These are phyloP conservation scores for Phalacrocorax pelagicus DNA, from an alignment of 2,113 vertebrate species.

Conservation along the genomic window DNA sequence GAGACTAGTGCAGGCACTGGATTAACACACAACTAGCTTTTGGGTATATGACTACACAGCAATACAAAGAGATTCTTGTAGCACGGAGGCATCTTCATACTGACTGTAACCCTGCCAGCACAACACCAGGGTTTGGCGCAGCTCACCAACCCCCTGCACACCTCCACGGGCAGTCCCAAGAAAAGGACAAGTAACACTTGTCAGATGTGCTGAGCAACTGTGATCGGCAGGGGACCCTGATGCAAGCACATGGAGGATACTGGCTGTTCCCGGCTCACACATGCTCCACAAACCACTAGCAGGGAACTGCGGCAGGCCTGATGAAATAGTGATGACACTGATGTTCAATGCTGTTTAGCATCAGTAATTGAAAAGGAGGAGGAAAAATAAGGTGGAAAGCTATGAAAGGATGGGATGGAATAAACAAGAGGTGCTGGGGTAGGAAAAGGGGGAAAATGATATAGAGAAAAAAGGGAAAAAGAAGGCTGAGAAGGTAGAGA, in stretches of 20 bases:
- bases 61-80: neutral
- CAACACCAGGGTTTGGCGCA: neutral
- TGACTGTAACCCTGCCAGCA: neutral
- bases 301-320: neutral
- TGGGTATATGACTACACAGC: neutral
- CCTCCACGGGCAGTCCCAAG: neutral
- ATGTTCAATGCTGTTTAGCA: neutral
- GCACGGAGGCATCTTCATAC: neutral
- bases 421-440: neutral
- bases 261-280: neutral
- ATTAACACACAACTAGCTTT: neutral
- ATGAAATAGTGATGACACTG: conserved; percentile 28
- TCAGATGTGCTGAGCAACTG: conserved; percentile 5
- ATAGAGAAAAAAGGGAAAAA: neutral
- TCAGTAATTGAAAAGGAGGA: neutral
- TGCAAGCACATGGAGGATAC: neutral
- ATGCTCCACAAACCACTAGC: neutral
- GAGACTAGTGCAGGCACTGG: neutral
- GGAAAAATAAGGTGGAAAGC: neutral
- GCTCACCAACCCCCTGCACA: conserved; percentile 3
- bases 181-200: conserved; percentile 2
- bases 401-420: neutral
- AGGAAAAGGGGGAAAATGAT: neutral
- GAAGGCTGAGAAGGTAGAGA: neutral
- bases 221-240: neutral